Evolutionary conservation across 2,113 vertebrate genomes (phyloP).

Genomic region (Monarcha castaneiventris): DNA sequence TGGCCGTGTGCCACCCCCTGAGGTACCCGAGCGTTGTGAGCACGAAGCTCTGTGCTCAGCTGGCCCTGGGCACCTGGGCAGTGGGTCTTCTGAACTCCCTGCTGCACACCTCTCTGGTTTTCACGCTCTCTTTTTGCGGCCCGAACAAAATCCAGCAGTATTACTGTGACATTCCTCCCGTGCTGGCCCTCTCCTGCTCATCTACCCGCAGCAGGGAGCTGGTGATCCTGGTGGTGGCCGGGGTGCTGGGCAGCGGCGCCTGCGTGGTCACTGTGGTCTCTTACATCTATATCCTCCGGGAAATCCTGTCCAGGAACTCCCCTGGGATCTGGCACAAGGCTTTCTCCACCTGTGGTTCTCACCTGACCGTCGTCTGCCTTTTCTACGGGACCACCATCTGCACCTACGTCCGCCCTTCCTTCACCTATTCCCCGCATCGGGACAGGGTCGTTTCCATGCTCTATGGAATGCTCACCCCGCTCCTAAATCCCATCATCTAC

Average conservation of each 20-base stretch:
- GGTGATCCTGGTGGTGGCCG: neutral
- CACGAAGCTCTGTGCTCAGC: neutral
- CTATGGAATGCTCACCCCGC: constrained; percentile 58
- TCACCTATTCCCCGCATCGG: neutral
- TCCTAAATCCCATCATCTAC: constrained; percentile 64
- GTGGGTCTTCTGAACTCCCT: neutral
- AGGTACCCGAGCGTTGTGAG: neutral
- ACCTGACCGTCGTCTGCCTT: constrained; percentile 43
- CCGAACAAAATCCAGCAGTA: constrained; percentile 46
- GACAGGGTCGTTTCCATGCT: constrained; percentile 27
- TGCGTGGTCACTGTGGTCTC: constrained; percentile 34
- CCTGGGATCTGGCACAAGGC: constrained; percentile 11
- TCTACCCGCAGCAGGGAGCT: neutral
- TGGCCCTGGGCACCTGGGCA: constrained; percentile 8
- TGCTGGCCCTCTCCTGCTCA: constrained; percentile 50
- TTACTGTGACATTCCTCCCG: constrained; percentile 42
- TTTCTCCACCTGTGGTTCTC: constrained; percentile 61
- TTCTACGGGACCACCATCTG: constrained; percentile 64
- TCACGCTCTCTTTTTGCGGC: constrained; percentile 15
- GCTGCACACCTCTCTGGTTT: constrained; percentile 46
- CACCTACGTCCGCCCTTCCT: constrained; percentile 24
- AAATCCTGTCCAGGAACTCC: constrained; percentile 2
- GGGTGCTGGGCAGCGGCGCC: neutral
- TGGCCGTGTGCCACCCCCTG: constrained; percentile 48
- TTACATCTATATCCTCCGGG: neutral